Base-by-base conservation (phyloP, 2,113 vertebrate genomes). In the Apistogramma diplotaenia region DNA sequence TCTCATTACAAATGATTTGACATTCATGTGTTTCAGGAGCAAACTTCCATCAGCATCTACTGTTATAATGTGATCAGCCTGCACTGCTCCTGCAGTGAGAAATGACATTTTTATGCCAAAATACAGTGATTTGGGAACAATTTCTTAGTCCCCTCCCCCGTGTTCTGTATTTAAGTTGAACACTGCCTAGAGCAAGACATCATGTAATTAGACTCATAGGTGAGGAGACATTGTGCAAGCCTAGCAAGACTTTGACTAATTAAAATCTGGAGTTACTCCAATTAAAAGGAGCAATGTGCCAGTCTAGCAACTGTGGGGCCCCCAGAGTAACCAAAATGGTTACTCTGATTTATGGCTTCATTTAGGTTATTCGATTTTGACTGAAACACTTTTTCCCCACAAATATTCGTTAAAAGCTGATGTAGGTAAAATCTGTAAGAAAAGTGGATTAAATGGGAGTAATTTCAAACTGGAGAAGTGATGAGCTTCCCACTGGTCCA, bases 161-260 rank as follows among this genome's bases (percentile, higher is more conserved):
- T 49, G 79, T 19, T 81, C 78, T 57, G 61, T 81, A 40, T 89
- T 85, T 81, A 80, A 83, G 83, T 76, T 51, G 78, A 87, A 81
- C 61, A 5, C 12, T 15, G 76, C 88, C 88, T 77, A 31, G 76
- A 78, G 85, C 72, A 9, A 60, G 59, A 80, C 76, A 46, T 83
- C 73, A 16, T 85, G 79, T 80, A 85, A 87, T 89, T 86, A 76
- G 43, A 76, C 53, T 75, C 76, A 54, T 65, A 79, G 81, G 82
- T 83, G 65, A 78, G 73, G 73, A 70, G 76, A 23, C 49, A 2
- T 74, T 78, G 67, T 83, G 82, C 85, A 81, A 85, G 9, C 78
- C 40, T 19, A 37, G 88, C 83, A 87, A 82, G 59, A 79, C 58
- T 81, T 37, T 51, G 54, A 43, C 70, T 86, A 74, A 90, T 90